phyloP scores from a whole-genome alignment of 2,888 invertebrate species.

The Sphaeridia pumilis region DNA sequence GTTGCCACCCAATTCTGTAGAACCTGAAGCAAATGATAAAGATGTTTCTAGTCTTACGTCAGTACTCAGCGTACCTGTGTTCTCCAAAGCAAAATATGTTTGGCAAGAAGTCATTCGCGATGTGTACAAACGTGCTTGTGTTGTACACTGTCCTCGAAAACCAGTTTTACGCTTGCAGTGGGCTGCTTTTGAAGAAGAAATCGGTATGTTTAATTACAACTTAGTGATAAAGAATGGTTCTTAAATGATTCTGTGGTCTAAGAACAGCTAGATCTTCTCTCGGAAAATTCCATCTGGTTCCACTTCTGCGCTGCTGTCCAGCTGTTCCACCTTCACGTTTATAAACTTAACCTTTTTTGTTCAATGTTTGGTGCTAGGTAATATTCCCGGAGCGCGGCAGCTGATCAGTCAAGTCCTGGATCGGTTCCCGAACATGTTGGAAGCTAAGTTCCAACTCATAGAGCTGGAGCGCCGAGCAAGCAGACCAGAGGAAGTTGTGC shows the following conservation, averaged over 20 bases:
- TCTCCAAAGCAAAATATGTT: slow-evolving; percentile 20
- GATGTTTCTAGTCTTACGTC: slow-evolving; percentile 19
- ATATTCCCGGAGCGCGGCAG: slow-evolving; percentile 41
- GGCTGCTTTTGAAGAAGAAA: slow-evolving; percentile 48
- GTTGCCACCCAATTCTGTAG: slow-evolving; percentile 33
- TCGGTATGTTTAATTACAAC: slow-evolving; percentile 39
- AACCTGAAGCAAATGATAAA: slow-evolving; percentile 11
- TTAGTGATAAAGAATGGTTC: too few species aligned
- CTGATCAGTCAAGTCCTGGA: slow-evolving; percentile 43
- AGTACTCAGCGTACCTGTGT: slow-evolving; percentile 30
- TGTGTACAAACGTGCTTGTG: slow-evolving; percentile 45
- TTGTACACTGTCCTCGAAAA: slow-evolving; percentile 46
- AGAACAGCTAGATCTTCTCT: too few species aligned
- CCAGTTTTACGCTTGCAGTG: slow-evolving; percentile 45
- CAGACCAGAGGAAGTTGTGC: slow-evolving; percentile 39
- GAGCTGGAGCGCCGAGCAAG: slow-evolving; percentile 43
- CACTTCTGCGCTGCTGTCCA: neutral
- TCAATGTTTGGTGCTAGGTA: slow-evolving; percentile 38
- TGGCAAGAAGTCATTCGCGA: slow-evolving; percentile 41
- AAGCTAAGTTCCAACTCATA: slow-evolving; percentile 44
- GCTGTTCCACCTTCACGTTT: too few species aligned
- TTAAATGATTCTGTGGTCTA: neutral
- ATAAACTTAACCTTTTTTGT: too few species aligned
- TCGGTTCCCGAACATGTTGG: slow-evolving; percentile 42
- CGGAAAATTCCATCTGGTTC: neutral